These are phyloP conservation scores for Plecturocebus donacophilus DNA, from an alignment of 2,113 vertebrate species.

Conservation along the genomic window DNA sequence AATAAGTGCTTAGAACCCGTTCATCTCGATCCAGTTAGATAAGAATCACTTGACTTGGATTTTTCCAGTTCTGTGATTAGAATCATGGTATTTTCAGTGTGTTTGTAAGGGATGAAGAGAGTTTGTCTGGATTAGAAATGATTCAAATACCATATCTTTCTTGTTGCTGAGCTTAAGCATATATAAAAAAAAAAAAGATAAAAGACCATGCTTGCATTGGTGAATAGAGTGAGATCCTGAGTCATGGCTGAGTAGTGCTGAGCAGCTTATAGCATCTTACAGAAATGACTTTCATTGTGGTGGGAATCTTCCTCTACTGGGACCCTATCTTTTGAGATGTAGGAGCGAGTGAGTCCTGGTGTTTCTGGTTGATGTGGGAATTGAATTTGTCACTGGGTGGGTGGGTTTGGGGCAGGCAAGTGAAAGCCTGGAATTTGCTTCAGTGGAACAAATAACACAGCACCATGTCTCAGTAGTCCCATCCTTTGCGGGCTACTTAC, in stretches of 20 bases:
- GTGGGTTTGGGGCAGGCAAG: not conserved
- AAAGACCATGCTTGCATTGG: not conserved
- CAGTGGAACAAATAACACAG: not conserved
- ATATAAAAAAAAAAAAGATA: too few species aligned
- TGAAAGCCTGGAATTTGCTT: not conserved
- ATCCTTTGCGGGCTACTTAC: not conserved
- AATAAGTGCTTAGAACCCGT: not conserved
- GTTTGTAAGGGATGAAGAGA: not conserved
- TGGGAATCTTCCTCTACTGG: not conserved
- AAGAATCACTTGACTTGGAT: not conserved
- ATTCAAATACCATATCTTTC: not conserved
- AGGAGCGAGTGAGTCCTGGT: not conserved
- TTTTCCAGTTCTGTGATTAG: not conserved
- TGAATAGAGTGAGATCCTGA: not conserved
- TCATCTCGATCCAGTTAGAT: not conserved
- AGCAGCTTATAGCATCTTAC: not conserved
- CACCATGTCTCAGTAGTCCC: not conserved
- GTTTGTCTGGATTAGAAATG: not conserved
- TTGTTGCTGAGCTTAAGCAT: too few species aligned
- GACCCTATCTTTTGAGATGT: not conserved
- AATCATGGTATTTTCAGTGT: not conserved
- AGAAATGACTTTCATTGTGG: not conserved
- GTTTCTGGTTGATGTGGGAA: not conserved
- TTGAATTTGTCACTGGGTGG: not conserved
- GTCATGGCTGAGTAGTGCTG: not conserved